Conservation (phyloP, 1,140 invertebrate species). For the Drosophila dunni region DNA sequence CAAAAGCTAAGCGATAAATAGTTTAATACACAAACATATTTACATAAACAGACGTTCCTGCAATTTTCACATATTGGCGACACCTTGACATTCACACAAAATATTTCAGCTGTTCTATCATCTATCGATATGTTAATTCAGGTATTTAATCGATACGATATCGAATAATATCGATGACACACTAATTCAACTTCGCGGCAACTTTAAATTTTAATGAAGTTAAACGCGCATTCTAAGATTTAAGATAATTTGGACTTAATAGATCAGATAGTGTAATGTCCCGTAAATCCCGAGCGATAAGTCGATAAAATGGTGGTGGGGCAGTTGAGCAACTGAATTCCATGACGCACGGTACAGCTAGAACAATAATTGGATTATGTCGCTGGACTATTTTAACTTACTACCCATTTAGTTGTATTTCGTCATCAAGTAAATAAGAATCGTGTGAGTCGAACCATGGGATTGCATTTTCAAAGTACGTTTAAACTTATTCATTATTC, state of each 20-base stretch:
- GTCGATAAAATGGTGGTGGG: conserved; percentile 9
- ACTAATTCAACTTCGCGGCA: too few relatives aligned
- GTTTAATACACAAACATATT: conserved; percentile 21
- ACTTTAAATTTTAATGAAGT: too few relatives aligned
- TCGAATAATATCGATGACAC: too few relatives aligned
- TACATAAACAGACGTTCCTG: conserved; percentile 31
- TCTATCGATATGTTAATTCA: too few relatives aligned
- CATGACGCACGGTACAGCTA: not conserved
- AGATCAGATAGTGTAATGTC: not conserved
- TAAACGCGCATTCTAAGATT: too few relatives aligned
- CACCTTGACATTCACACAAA: conserved; percentile 43
- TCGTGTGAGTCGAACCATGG: conserved; percentile 23
- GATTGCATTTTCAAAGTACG: conserved; percentile 65
- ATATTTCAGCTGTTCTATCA: conserved; percentile 2
- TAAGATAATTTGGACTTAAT: too few relatives aligned
- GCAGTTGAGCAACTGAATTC: conserved; percentile 9
- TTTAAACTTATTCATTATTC: not conserved
- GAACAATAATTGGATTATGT: conserved; percentile 48
- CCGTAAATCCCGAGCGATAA: not conserved
- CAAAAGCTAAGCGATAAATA: conserved; percentile 33
- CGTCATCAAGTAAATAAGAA: conserved; percentile 36
- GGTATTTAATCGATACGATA: not conserved
- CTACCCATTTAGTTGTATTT: conserved; percentile 58
- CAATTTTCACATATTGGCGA: conserved; percentile 24
- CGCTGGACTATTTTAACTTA: not conserved